Conservation (phyloP, 2,113 vertebrate genomes). For the Nicator chloris region DNA sequence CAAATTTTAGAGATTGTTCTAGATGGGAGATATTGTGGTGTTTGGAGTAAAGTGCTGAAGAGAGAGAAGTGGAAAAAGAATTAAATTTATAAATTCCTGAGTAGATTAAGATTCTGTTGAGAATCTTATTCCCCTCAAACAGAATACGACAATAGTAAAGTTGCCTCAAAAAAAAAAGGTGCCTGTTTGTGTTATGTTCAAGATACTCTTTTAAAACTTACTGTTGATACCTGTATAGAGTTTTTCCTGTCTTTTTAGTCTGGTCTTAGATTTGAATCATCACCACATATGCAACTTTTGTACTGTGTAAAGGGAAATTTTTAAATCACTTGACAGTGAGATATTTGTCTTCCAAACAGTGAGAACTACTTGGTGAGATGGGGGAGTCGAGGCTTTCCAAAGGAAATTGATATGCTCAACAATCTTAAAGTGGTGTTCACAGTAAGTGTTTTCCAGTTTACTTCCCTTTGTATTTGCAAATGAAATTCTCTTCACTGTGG, state of each 20-base stretch:
- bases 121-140: not conserved
- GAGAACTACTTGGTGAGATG: slow-evolving; percentile 97
- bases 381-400: slow-evolving; percentile 92
- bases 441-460: slow-evolving; percentile 72
- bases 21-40: not conserved
- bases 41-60: not conserved
- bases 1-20: not conserved
- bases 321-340: not conserved
- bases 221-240: not conserved
- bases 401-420: slow-evolving; percentile 97
- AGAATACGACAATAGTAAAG: not conserved
- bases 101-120: not conserved
- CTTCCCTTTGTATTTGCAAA: not conserved
- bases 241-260: not conserved
- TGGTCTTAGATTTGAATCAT: not conserved
- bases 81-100: not conserved
- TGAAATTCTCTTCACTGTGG: not conserved
- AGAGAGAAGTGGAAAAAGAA: accelerated
- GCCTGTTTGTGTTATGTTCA: not conserved
- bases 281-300: not conserved
- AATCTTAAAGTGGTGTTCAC: slow-evolving; percentile 98
- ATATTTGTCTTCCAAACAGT: slow-evolving; percentile 71
- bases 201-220: not conserved
- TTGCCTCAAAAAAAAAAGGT: not conserved
- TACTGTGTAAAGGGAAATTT: not conserved